Conservation (phyloP, 2,888 invertebrate genomes). For the Platycheirus albimanus region DNA sequence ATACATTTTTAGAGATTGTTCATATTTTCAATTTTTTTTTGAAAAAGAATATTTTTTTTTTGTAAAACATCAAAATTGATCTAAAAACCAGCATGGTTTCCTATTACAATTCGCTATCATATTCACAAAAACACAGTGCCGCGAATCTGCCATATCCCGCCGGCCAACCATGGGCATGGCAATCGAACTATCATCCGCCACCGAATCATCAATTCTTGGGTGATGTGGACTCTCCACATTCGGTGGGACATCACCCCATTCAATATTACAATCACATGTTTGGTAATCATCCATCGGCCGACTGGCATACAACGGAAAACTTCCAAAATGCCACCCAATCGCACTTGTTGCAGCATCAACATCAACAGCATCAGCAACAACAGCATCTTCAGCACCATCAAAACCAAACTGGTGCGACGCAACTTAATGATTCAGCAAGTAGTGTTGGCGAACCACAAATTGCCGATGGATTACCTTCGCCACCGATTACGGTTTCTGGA, state of each 20-base stretch:
- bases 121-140: slow-evolving; percentile 86
- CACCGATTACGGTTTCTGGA: slow-evolving; percentile 84
- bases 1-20: background rate
- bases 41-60: slow-evolving; percentile 4
- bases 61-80: slow-evolving; percentile 73
- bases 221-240: slow-evolving; percentile 83
- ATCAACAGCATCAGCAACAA: slow-evolving; percentile 78
- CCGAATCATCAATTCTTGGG: slow-evolving; percentile 82
- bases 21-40: background rate
- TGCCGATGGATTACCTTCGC: slow-evolving; percentile 84
- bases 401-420: slow-evolving; percentile 75
- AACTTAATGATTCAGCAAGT: slow-evolving; percentile 77
- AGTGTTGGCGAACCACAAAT: slow-evolving; percentile 76
- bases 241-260: slow-evolving; percentile 81
- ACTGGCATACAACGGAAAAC: slow-evolving; percentile 81
- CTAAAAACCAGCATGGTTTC: slow-evolving; percentile 85
- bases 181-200: slow-evolving; percentile 83
- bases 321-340: slow-evolving; percentile 79
- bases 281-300: slow-evolving; percentile 82
- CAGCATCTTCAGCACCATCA: slow-evolving; percentile 77
- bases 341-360: slow-evolving; percentile 78
- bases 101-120: slow-evolving; percentile 87
- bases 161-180: slow-evolving; percentile 83
- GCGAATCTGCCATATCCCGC: slow-evolving; percentile 84
- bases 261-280: slow-evolving; percentile 83